phyloP scores from a whole-genome alignment of 92 coral and sea anemone species.

The Porites rus region DNA sequence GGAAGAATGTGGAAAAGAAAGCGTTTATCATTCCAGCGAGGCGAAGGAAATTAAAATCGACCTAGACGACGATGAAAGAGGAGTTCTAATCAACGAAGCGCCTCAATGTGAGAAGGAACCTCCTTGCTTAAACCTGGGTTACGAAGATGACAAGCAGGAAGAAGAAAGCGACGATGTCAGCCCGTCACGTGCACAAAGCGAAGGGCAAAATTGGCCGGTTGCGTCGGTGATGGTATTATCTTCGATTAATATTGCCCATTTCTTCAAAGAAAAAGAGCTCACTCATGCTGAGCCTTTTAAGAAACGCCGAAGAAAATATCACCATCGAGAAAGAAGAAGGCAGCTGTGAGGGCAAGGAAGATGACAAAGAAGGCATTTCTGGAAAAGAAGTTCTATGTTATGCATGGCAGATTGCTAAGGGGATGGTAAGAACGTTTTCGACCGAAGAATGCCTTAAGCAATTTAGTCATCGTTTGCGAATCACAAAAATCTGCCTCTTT shows the following conservation, averaged over 20 bases:
- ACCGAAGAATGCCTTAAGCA: neutral
- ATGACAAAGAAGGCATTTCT: conserved; percentile 49
- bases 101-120: too few relatives aligned
- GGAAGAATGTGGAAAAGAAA: neutral
- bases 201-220: neutral
- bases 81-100: neutral
- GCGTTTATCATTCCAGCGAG: neutral
- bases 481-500: too few relatives aligned
- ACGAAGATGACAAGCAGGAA: neutral
- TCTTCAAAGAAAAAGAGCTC: neutral
- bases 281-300: neutral
- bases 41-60: neutral
- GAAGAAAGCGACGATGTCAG: too few relatives aligned
- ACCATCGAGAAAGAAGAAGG: neutral
- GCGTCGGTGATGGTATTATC: neutral
- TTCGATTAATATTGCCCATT: neutral
- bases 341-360: conserved; percentile 32
- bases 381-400: conserved; percentile 73
- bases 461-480: too few relatives aligned
- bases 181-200: neutral
- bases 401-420: conserved; percentile 82
- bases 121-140: too few relatives aligned
- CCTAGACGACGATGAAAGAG: neutral
- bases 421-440: conserved; percentile 67
- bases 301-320: neutral